Evolutionary conservation across 2,113 vertebrate genomes (phyloP), one percentile per base, ranked within the genome.

Genomic region (Hippocampus mohnikei): DNA sequence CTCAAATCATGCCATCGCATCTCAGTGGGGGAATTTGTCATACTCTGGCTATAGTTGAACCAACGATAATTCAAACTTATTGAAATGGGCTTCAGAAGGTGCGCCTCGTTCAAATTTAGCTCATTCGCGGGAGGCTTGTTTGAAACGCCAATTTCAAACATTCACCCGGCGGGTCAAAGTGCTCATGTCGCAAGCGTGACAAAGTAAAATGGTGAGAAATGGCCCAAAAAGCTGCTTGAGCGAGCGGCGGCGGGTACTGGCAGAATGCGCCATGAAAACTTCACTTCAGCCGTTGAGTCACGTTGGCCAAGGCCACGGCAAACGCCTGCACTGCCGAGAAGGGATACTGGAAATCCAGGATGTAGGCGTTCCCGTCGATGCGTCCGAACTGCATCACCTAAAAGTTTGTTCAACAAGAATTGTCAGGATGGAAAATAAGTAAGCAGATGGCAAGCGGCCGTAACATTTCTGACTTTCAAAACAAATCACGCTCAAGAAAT

Each of bases 331-430:
- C 97, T 21, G 97, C 97, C 62, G 97, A 98, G 92, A 99, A 99
- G 62, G 97, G 97, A 93, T 96, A 98, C 73, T 99, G 97, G 92
- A 99, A 99, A 94, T 99, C 97, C 91, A 99, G 89, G 81, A 99
- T 98, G 82, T 99, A 99, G 5, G 96, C 97, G 65, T 96, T 99
- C 72, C 97, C 97, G 29, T 99, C 97, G 53, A 99, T 99, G 82
- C 97, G 92, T 65, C 97, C 97, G 82, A 99, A 98, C 91, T 99
- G 97, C 97, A 99, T 99, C 86, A 99, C 97, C 97, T 99, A 74
- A 52, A 84, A 63, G 21, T 72, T 2, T 67, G 46, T 23, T 9
- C 25, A 13, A 27, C 9, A 27, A 33, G 15, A 65, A 65, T 23
- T 20, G 37, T 42, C 33, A 42, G 62, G 10, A 40, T 62, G 15